Evolutionary conservation across 64 coral and sea anemone species (phyloP).

Genomic region (Porites australiensis): DNA sequence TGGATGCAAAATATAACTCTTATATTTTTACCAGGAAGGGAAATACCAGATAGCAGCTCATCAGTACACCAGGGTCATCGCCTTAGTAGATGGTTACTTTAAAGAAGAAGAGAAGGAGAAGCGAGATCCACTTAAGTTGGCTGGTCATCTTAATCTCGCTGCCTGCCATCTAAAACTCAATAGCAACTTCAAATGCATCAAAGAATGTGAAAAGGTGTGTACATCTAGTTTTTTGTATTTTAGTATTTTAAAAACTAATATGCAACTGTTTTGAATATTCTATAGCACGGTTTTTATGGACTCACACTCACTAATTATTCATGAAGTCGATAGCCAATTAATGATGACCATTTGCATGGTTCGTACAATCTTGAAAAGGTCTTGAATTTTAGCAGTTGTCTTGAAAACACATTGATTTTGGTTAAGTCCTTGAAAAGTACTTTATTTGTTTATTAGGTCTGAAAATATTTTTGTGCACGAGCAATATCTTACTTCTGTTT

Average conservation of each 20-base stretch:
- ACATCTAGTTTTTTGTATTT: not conserved
- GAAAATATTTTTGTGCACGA: too few relatives aligned
- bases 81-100: slow-evolving; percentile 80
- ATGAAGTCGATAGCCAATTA: too few relatives aligned
- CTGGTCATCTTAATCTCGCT: slow-evolving; percentile 86
- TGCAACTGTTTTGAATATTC: not conserved
- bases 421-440: too few relatives aligned
- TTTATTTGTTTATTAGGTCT: too few relatives aligned
- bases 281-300: too few relatives aligned
- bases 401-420: too few relatives aligned
- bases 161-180: slow-evolving; percentile 82
- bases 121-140: slow-evolving; percentile 62
- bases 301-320: too few relatives aligned
- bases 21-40: slow-evolving; percentile 55
- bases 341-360: too few relatives aligned
- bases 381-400: too few relatives aligned
- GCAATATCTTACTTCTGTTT: too few relatives aligned
- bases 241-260: not conserved
- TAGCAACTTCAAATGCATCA: slow-evolving; percentile 82
- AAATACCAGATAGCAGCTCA: slow-evolving; percentile 73
- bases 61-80: slow-evolving; percentile 67
- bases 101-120: slow-evolving; percentile 65
- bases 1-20: too few relatives aligned
- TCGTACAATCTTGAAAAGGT: too few relatives aligned
- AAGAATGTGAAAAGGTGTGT: slow-evolving; percentile 80